These are phyloP conservation scores for Anguilla anguilla DNA, from an alignment of 2,797 vertebrate species.

Conservation along the genomic window DNA sequence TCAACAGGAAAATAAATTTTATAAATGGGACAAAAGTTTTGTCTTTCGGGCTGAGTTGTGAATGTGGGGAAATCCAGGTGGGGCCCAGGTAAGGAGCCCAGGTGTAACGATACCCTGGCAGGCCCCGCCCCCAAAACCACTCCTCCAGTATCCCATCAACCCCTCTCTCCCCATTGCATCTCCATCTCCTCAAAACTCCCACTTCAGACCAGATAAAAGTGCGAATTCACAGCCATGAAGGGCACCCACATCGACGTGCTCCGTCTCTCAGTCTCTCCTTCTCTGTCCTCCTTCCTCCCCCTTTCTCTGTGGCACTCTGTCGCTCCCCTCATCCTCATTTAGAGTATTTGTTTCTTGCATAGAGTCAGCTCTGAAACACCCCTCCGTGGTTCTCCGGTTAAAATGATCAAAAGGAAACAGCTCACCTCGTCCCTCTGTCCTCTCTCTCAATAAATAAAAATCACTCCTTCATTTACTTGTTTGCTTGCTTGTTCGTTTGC, in stretches of 20 bases:
- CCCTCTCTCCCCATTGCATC: neutral
- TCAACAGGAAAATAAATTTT: neutral
- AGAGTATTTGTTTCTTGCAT: conserved; percentile 47
- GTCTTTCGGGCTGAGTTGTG: neutral
- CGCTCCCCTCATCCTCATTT: neutral
- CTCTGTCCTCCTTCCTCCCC: neutral
- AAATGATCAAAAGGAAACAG: conserved; percentile 18
- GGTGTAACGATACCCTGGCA: neutral
- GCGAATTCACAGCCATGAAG: too few relatives aligned
- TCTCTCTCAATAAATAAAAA: conserved; percentile 40
- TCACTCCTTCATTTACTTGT: conserved; percentile 12
- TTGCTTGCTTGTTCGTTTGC: conserved; percentile 8
- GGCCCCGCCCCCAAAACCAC: neutral
- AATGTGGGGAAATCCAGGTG: neutral
- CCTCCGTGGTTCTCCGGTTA: neutral
- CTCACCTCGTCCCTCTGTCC: conserved; percentile 17
- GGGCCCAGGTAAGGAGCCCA: neutral
- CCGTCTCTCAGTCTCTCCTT: neutral
- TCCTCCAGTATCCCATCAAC: neutral
- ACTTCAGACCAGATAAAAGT: neutral
- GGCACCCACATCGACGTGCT: neutral
- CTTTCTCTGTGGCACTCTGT: neutral
- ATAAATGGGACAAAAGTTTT: neutral
- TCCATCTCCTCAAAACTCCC: conserved; percentile 1
- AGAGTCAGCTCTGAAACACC: conserved; percentile 43